Percentiles rank a stretch among this genome's conserved stretches.
Evolutionary conservation across 2,113 vertebrate species (phyloP).

Genomic region (Eudyptes chrysolophus): DNA sequence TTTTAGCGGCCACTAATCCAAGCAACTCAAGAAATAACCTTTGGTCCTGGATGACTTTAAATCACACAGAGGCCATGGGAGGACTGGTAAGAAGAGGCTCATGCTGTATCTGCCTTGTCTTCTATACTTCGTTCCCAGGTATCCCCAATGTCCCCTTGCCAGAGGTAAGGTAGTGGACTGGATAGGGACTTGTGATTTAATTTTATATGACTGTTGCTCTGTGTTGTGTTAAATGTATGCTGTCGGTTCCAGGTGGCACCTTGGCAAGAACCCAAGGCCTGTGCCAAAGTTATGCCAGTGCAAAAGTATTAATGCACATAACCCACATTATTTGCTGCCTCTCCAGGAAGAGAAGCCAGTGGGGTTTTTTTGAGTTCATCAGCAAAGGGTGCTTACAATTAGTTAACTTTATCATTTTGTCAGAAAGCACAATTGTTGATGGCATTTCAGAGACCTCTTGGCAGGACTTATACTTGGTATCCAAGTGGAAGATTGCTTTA

Average conservation of each 20-base stretch:
- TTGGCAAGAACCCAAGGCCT: conserved; percentile 32
- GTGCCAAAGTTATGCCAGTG: conserved; percentile 42
- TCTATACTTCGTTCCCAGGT: not conserved
- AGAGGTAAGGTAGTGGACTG: not conserved
- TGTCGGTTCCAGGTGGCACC: conserved; percentile 54
- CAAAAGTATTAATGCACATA: conserved; percentile 45
- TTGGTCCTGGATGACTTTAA: not conserved
- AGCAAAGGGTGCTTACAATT: conserved; percentile 30
- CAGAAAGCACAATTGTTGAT: conserved; percentile 46
- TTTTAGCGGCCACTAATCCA: not conserved
- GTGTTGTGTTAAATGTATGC: conserved; percentile 38
- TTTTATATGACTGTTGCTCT: conserved; percentile 38
- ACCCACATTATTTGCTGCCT: not conserved
- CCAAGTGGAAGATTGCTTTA: conserved; percentile 22
- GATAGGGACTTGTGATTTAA: conserved; percentile 32
- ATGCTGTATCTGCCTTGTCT: not conserved
- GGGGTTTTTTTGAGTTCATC: not conserved
- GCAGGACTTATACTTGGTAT: conserved; percentile 4
- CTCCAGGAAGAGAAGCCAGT: conserved; percentile 18
- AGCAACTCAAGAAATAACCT: not conserved
- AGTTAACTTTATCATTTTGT: conserved; percentile 51
- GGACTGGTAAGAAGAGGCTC: not conserved
- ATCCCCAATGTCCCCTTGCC: not conserved
- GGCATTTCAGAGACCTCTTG: conserved; percentile 19
- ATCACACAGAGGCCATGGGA: not conserved